Evolutionary conservation across 2,113 vertebrate genomes (phyloP), one percentile per base, ranked within the genome.

Genomic region (Oryzias celebensis): DNA sequence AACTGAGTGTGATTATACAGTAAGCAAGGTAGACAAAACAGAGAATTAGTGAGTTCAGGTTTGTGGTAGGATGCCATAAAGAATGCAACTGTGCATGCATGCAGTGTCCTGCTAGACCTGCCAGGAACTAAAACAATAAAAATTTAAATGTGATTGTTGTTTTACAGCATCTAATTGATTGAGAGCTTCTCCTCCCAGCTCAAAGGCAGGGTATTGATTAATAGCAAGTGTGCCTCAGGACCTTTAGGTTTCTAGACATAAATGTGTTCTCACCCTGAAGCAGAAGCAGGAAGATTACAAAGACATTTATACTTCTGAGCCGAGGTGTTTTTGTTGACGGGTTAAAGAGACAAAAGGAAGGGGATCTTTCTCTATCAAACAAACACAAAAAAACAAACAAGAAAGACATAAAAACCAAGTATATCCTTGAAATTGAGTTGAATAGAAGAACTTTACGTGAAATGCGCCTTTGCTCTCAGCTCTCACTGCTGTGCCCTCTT

Each of bases 171-270:
- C 50, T 48, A 43, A 41, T 49, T 52, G 42, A 57, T 68, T 53
- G 59, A 54, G 65, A 58, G 52, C 43, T 62, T 75, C 62, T 62
- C 52, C 44, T 51, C 42, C 47, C 24, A 23, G 68, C 65, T 58
- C 24, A 23, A 43, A 67, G 65, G 2, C 5, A 41, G 17, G 17
- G n/a, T 72, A 82, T 53, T 80, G 78, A 87, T 80, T 78, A 65
- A 68, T 71, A 28, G 10, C 58, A n/a, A 54, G 58, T 23, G 59
- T 80, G 74, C 85, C 71, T 83, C 74, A 74, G 71, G 50, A 46
- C 67, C 75, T 71, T 71, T 43, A 67, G 55, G 36, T 54, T 71
- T 66, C 46, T 57, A 58, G 47, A 65, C 51, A 28, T 4, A 0
- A 28, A 28, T 28, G 26, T 28, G 3, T 28, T 4, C 5, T 28